These are phyloP conservation scores for Sternotherus odoratus DNA, from an alignment of 2,797 vertebrate species.

Conservation along the genomic window DNA sequence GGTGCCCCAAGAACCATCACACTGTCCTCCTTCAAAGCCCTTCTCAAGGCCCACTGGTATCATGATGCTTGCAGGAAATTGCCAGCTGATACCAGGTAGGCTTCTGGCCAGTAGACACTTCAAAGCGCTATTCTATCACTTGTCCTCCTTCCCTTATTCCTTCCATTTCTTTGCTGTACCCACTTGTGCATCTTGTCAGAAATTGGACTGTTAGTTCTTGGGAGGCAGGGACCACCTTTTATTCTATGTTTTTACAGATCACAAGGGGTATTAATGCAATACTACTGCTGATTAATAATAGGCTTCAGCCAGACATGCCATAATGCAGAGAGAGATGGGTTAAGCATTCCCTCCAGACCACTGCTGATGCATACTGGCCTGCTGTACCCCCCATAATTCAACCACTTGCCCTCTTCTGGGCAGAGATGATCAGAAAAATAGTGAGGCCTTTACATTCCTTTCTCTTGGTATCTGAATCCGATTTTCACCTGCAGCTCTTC, in stretches of 20 bases:
- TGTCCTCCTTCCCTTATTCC: neutral
- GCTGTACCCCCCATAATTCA: neutral
- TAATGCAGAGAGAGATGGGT: neutral
- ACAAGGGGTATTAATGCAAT: neutral
- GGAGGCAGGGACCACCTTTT: neutral
- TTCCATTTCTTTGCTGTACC: neutral
- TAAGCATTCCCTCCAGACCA: neutral
- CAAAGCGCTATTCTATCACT: neutral
- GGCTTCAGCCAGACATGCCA: neutral
- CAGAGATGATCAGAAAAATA: neutral
- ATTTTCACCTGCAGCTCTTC: neutral
- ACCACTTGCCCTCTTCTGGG: neutral
- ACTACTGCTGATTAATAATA: neutral
- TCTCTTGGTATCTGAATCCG: neutral
- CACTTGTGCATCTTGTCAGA: neutral
- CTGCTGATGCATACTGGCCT: neutral
- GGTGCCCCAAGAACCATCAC: neutral
- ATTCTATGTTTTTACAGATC: neutral
- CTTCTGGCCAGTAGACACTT: neutral
- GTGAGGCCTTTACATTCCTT: neutral
- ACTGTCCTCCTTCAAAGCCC: neutral
- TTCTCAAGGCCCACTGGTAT: neutral
- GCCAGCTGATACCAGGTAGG: neutral
- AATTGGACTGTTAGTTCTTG: neutral
- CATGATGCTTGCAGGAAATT: neutral